Evolutionary conservation across 2,888 invertebrate genomes (phyloP), one percentile per base, ranked within the genome.

Genomic region (Callyntrura guangdongensis): DNA sequence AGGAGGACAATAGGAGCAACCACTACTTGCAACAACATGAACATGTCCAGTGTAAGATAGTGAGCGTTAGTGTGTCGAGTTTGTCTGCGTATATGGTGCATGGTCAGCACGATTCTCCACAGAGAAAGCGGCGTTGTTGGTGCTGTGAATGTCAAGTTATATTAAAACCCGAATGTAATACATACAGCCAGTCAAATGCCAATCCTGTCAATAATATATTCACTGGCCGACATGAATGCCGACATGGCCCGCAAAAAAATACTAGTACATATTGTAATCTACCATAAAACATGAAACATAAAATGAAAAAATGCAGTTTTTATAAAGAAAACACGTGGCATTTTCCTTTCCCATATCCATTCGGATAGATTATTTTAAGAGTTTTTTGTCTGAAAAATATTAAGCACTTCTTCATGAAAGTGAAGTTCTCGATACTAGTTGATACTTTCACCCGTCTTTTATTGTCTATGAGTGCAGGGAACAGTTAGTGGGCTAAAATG

Each of bases 271-370:
- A 4, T 36, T 14, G 36, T 53, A 53, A 53, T 14, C 53, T 14
- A 11, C 53, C 14, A 14, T 9, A 53, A 11, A 56, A 56, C 56
- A n/a, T n/a, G n/a, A 5, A 5, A 56, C 12, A 56, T 56, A 56
- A 17, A 17, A 12, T 5, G 2, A n/a, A 3, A 53, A 53, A 2
- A 5, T 11, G 3, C 9, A 14, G 53, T 11, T 53, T 53, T 14
- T 22, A 22, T 61, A 22, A 0, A 61, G 61, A n/a, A 56, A 74
- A 74, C 72, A 74, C 72, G 72, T 74, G 72, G 72, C 72, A 47
- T 72, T n/a, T 61, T 61, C 20, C 61, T 61, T 36, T 17, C 5
- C 36, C 22, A n/a, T n/a, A n/a, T n/a, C 5, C 64, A 36, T 36
- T 6, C 36, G 6, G 36, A 36, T 36, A 36, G 36, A 36, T 36